A percentile compares a stretch with the other conserved stretches of the same genome.
Evolutionary conservation across 1,140 invertebrate species (phyloP).

Genomic region (Zaprionus africanus): DNA sequence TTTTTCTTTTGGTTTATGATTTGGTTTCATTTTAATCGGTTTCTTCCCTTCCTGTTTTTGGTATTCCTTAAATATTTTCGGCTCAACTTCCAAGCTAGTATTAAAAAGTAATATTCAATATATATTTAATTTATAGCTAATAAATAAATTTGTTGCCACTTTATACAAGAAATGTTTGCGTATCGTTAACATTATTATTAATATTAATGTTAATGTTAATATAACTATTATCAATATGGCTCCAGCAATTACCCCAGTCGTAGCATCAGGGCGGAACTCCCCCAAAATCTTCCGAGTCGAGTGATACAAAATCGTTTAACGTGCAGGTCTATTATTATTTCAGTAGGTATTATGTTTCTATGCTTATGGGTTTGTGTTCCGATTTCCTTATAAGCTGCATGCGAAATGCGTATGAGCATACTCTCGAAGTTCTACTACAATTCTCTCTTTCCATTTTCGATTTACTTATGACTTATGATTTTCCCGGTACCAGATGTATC

Average conservation of each 20-base stretch:
- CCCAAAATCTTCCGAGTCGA: constrained; percentile 13
- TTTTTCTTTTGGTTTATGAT: constrained; percentile 30
- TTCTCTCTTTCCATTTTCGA: constrained; percentile 7
- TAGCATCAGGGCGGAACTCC: constrained; percentile 20
- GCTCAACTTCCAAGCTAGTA: constrained; percentile 67
- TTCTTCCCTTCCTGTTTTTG: constrained; percentile 46
- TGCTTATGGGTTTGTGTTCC: constrained; percentile 40
- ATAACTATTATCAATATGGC: constrained; percentile 40
- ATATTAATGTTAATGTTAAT: constrained; percentile 23
- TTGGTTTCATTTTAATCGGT: constrained; percentile 10
- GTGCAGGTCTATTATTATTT: constrained; percentile 56
- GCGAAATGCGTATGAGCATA: constrained; percentile 34
- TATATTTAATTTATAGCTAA: constrained; percentile 74
- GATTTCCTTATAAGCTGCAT: constrained; percentile 53
- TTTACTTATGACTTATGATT: constrained; percentile 40
- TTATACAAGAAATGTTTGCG: constrained; percentile 73
- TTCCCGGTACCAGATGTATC: constrained; percentile 34
- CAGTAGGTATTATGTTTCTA: constrained; percentile 41
- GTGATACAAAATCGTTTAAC: constrained; percentile 34
- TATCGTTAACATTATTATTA: constrained; percentile 48
- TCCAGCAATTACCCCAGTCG: constrained; percentile 27
- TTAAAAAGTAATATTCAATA: constrained; percentile 76
- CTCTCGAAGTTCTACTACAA: constrained; percentile 23
- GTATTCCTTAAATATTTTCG: constrained; percentile 51
- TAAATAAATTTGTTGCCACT: constrained; percentile 71